A percentile compares a stretch with the other conserved stretches of the same genome.
These are phyloP conservation scores for Cynaeus angustus DNA, from an alignment of 2,888 invertebrate species.

Conservation along the genomic window DNA sequence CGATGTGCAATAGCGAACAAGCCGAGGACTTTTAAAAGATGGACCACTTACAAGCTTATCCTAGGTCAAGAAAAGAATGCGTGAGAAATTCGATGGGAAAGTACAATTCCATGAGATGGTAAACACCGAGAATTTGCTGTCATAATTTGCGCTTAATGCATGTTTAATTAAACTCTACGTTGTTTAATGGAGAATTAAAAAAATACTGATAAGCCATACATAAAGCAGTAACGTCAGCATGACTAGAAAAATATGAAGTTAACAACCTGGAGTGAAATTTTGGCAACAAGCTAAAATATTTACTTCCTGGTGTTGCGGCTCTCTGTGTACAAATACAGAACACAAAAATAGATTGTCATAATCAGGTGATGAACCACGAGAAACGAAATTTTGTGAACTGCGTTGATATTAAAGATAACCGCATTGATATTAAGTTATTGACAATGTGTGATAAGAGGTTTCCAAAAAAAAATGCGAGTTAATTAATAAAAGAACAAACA, in stretches of 20 bases:
- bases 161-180: conserved; percentile 7
- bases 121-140: background rate
- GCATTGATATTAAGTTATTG: no score
- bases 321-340: background rate
- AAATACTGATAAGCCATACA: conserved; percentile 21
- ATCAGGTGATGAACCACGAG: conserved; percentile 1
- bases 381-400: background rate
- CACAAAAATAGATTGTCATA: conserved; percentile 8
- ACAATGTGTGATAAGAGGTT: no score
- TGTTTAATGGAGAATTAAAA: conserved; percentile 5
- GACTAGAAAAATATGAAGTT: conserved; percentile 30
- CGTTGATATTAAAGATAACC: no score
- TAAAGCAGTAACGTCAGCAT: conserved; percentile 28
- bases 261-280: conserved; percentile 15
- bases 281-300: conserved; percentile 16
- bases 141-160: conserved; percentile 7
- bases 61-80: conserved; percentile 35
- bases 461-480: no score
- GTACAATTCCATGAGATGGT: background rate
- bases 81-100: conserved; percentile 24
- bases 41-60: conserved; percentile 25
- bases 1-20: conserved; percentile 18
- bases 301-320: conserved; percentile 15
- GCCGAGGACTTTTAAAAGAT: conserved; percentile 29
- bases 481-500: no score